Evolutionary conservation across 2,113 vertebrate genomes (phyloP).

Genomic region (Haemorhous mexicanus): DNA sequence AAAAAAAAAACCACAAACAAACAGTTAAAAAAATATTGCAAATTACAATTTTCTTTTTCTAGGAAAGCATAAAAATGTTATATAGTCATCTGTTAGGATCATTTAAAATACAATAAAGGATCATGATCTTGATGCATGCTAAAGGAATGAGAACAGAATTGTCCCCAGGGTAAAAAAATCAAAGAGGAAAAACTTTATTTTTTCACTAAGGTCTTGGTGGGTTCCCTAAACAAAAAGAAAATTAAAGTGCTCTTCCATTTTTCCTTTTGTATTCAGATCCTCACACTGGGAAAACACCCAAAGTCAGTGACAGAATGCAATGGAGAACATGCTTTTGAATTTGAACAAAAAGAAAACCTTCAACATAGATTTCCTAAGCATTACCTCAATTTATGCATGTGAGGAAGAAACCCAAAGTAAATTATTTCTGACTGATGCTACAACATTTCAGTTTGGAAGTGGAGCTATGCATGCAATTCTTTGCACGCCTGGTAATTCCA

Average conservation of each 20-base stretch:
- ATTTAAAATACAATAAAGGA: not conserved
- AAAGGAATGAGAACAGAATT: not conserved
- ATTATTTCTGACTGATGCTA: not conserved
- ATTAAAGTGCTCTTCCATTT: not conserved
- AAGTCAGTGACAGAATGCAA: not conserved
- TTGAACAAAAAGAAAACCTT: not conserved
- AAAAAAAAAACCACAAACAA: not conserved
- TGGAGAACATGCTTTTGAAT: not conserved
- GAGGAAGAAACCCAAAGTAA: not conserved
- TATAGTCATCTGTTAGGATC: not conserved
- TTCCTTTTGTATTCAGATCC: not conserved
- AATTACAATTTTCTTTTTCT: not conserved
- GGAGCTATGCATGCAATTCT: not conserved
- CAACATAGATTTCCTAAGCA: not conserved
- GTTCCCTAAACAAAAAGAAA: not conserved
- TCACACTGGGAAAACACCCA: not conserved
- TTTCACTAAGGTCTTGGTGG: not conserved
- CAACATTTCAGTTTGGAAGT: not conserved
- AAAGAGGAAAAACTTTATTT: not conserved
- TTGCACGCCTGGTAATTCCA: not conserved
- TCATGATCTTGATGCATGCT: not conserved
- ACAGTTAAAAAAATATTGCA: not conserved
- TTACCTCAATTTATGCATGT: not conserved
- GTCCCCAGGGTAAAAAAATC: not conserved
- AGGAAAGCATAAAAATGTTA: not conserved